These are phyloP conservation scores for Microcebus tavaratra DNA, from an alignment of 2,113 vertebrate species.

Conservation along the genomic window DNA sequence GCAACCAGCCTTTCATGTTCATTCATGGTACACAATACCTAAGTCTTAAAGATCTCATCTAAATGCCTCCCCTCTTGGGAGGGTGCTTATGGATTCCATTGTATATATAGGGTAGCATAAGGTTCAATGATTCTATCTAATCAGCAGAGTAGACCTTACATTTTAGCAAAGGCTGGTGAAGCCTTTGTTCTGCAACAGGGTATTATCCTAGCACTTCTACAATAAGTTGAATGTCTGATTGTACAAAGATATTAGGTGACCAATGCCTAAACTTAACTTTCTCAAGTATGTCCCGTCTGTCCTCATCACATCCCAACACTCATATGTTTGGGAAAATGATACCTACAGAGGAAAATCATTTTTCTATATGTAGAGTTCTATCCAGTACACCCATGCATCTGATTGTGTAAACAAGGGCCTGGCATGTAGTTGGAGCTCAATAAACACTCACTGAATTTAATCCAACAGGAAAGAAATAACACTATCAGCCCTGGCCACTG, in stretches of 20 bases:
- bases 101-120: conserved; percentile 69
- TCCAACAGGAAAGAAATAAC: not conserved
- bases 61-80: conserved; percentile 67
- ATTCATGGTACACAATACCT: conserved; percentile 71
- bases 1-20: conserved; percentile 69
- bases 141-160: conserved; percentile 54
- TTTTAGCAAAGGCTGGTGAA: conserved; percentile 39
- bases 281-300: not conserved
- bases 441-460: not conserved
- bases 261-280: conserved; percentile 45
- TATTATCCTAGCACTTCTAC: conserved; percentile 34
- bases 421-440: not conserved
- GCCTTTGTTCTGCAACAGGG: conserved; percentile 44
- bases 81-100: conserved; percentile 68
- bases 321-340: not conserved
- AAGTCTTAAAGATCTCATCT: conserved; percentile 70
- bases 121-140: conserved; percentile 75
- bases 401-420: not conserved
- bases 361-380: not conserved
- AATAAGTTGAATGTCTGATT: conserved; percentile 21
- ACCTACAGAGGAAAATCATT: not conserved
- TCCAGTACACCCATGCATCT: not conserved
- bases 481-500: not conserved
- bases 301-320: not conserved
- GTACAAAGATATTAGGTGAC: conserved; percentile 18